Conservation (phyloP, 2,113 vertebrate genomes). For the Shinisaurus crocodilurus region DNA sequence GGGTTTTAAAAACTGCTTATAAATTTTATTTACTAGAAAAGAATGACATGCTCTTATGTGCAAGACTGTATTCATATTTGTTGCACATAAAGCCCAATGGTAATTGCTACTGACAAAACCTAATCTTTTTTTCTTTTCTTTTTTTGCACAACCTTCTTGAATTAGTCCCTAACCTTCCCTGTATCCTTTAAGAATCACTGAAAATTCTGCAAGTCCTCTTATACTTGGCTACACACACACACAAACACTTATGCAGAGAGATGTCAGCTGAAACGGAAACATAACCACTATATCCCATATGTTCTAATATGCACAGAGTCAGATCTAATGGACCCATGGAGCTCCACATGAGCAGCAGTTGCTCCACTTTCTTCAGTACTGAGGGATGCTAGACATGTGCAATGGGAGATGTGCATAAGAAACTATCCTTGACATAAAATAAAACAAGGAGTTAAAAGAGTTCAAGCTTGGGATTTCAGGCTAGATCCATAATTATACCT, state of each 20-base stretch:
- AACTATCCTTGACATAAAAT: neutral
- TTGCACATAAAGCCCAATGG: neutral
- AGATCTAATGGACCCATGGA: neutral
- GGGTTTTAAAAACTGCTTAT: neutral
- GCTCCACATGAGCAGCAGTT: neutral
- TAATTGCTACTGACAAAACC: neutral
- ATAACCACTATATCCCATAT: neutral
- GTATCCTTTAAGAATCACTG: conserved; percentile 29
- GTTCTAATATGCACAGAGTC: neutral
- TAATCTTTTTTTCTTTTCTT: neutral
- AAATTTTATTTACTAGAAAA: conserved; percentile 12
- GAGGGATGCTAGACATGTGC: neutral
- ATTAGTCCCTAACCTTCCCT: neutral
- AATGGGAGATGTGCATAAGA: neutral
- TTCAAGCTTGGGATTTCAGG: neutral
- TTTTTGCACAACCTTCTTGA: conserved; percentile 12
- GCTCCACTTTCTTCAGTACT: neutral
- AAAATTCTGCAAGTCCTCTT: conserved; percentile 7
- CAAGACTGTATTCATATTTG: conserved; percentile 8
- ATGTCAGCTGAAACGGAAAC: conserved; percentile 33
- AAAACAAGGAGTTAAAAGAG: neutral
- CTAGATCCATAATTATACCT: conserved; percentile 39
- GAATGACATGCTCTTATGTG: neutral
- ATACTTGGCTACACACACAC: conserved; percentile 35
- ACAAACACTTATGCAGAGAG: conserved; percentile 39